Conservation (phyloP, 2,113 vertebrate species). For the Poicephalus gulielmi region DNA sequence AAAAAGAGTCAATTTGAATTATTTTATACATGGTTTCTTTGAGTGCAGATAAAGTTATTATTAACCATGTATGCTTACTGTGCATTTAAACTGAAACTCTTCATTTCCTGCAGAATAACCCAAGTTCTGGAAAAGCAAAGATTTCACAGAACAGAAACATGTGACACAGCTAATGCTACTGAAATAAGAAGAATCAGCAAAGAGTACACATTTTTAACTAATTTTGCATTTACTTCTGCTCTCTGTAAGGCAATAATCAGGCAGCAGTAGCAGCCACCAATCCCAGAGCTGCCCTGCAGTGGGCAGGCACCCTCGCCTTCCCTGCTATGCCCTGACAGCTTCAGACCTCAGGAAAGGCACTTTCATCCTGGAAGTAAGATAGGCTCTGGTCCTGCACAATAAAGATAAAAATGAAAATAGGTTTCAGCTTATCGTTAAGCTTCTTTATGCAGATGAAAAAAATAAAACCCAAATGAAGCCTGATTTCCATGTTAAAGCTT, state of each 20-base stretch:
- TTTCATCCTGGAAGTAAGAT: background rate
- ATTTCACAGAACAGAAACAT: background rate
- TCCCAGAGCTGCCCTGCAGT: background rate
- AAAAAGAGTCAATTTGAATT: background rate
- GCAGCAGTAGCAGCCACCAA: accelerated
- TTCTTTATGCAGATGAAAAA: background rate
- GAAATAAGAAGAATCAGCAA: background rate
- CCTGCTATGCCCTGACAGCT: background rate
- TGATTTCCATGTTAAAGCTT: background rate
- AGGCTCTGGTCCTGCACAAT: background rate
- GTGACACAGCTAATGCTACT: accelerated
- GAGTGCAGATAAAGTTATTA: background rate
- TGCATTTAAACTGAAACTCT: background rate
- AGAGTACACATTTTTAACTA: background rate
- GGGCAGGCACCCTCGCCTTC: background rate
- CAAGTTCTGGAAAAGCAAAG: background rate
- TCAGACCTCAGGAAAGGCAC: background rate
- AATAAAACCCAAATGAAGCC: background rate
- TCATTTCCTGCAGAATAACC: background rate
- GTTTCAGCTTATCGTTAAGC: background rate
- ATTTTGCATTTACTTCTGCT: background rate
- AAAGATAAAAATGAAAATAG: background rate
- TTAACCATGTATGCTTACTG: accelerated
- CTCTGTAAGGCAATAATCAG: accelerated
- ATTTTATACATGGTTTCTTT: background rate